These are phyloP conservation scores for Pinctada fucata DNA, from an alignment of 2,888 invertebrate genomes.

Conservation along the genomic window DNA sequence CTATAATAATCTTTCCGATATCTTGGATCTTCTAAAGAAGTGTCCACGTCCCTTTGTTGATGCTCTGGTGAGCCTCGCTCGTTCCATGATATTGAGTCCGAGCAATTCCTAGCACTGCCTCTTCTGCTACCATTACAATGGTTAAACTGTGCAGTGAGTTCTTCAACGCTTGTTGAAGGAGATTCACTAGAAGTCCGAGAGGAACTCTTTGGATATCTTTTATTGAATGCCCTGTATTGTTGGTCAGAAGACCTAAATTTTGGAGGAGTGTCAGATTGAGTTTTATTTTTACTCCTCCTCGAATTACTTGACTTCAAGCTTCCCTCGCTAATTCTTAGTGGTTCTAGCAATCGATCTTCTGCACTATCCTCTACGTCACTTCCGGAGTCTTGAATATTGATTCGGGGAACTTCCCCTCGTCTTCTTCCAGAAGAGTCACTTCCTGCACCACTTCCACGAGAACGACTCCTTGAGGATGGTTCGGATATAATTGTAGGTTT, in stretches of 20 bases:
- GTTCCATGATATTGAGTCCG: slow-evolving; percentile 34
- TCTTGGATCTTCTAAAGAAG: slow-evolving; percentile 22
- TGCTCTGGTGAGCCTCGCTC: slow-evolving; percentile 40
- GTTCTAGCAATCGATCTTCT: background rate
- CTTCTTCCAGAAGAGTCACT: background rate
- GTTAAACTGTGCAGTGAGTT: background rate
- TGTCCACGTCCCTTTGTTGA: slow-evolving; percentile 1
- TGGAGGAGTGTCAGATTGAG: background rate
- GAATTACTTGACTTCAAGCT: background rate
- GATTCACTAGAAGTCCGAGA: slow-evolving; percentile 19
- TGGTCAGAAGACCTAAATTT: background rate
- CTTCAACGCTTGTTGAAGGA: slow-evolving; percentile 12
- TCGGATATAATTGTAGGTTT: background rate
- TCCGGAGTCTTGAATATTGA: slow-evolving; percentile 19
- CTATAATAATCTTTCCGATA: background rate
- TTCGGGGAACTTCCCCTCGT: background rate
- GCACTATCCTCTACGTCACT: slow-evolving; percentile 32
- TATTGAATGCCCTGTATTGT: slow-evolving; percentile 4
- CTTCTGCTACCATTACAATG: background rate
- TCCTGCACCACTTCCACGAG: background rate
- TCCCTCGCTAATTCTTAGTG: slow-evolving; percentile 36
- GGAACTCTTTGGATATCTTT: background rate
- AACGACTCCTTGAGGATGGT: background rate
- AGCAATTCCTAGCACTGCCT: slow-evolving; percentile 7
- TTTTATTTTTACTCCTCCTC: background rate